phyloP scores from a whole-genome alignment of 1,140 invertebrate genomes.

The Pentalonia nigronervosa region DNA sequence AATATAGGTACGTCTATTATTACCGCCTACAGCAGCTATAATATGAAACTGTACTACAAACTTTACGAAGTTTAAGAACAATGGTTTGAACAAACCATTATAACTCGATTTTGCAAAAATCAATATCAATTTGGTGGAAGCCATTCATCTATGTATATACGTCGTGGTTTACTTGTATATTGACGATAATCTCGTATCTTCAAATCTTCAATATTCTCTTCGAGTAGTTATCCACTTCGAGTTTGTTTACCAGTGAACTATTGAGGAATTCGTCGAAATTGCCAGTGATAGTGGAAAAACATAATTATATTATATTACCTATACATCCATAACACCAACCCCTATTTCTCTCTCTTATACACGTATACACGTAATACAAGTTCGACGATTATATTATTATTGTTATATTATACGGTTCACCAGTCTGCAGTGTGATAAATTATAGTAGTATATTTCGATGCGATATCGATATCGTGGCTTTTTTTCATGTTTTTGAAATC shows the following conservation, averaged over 20 bases:
- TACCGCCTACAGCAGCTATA: background rate
- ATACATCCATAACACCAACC: background rate
- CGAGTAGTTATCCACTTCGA: background rate
- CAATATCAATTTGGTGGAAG: constrained; percentile 21
- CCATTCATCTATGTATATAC: constrained; percentile 7
- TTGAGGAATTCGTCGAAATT: background rate
- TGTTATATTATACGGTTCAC: background rate
- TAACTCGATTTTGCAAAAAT: constrained; percentile 26
- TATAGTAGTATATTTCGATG: too few relatives aligned
- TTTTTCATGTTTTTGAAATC: too few relatives aligned
- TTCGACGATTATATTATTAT: background rate
- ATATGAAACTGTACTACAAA: background rate
- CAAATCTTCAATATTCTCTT: background rate
- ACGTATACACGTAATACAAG: background rate
- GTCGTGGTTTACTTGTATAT: background rate
- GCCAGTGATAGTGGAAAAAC: background rate
- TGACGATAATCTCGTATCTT: background rate
- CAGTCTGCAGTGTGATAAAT: background rate
- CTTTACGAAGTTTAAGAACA: background rate
- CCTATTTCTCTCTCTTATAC: background rate
- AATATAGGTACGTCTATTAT: background rate
- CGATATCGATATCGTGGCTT: too few relatives aligned
- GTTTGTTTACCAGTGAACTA: background rate
- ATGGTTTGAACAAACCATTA: constrained; percentile 20
- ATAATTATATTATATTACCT: background rate